These are phyloP conservation scores for Liasis olivaceus DNA, from an alignment of 2,797 vertebrate species.

Conservation along the genomic window DNA sequence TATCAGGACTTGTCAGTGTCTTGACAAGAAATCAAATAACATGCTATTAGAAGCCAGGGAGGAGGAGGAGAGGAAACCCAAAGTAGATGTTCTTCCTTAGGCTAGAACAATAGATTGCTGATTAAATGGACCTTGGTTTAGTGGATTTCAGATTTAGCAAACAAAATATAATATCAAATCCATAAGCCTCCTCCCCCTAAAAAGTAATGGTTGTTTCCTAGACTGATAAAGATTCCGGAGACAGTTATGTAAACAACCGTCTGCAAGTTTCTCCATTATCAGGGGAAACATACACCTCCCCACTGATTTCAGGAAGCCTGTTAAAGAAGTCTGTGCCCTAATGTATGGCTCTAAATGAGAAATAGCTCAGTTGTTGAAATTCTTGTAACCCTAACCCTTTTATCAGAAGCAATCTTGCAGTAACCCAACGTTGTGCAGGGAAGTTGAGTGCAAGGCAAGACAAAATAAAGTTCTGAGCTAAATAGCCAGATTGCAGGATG, in stretches of 20 bases:
- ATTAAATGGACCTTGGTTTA: not conserved
- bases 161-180: not conserved
- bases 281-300: not conserved
- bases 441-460: not conserved
- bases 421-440: not conserved
- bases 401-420: not conserved
- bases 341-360: not conserved
- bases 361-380: not conserved
- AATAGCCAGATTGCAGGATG: not conserved
- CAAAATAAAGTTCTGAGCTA: not conserved
- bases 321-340: not conserved
- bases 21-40: not conserved
- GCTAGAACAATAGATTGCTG: not conserved
- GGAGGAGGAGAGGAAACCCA: not conserved
- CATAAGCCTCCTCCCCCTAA: not conserved
- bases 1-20: not conserved
- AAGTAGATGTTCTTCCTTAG: not conserved
- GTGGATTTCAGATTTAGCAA: not conserved
- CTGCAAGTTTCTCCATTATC: not conserved
- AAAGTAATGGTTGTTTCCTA: not conserved
- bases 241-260: not conserved
- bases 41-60: not conserved
- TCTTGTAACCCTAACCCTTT: not conserved
- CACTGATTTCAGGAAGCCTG: not conserved
- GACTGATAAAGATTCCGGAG: not conserved